Evolutionary conservation across 2,113 vertebrate genomes (phyloP).

Genomic region (Actinemys pallida): DNA sequence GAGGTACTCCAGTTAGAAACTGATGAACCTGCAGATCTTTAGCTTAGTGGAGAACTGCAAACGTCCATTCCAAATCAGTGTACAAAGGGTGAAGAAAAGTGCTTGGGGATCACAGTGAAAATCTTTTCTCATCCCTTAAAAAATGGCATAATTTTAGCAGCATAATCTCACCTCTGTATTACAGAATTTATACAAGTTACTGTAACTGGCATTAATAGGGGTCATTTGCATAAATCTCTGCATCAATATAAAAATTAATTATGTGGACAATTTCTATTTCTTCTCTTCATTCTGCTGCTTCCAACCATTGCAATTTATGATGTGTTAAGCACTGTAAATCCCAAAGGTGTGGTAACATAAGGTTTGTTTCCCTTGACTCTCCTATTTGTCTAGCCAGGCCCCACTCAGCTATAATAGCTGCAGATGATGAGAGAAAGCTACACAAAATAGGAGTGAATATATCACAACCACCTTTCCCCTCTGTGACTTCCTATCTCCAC

Average conservation of each 20-base stretch:
- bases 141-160: background rate
- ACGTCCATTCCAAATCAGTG: background rate
- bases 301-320: background rate
- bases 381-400: background rate
- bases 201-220: background rate
- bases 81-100: background rate
- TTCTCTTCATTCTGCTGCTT: slow-evolving; percentile 5
- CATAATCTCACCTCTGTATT: background rate
- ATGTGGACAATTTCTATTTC: background rate
- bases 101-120: background rate
- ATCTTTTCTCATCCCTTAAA: background rate
- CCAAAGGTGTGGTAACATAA: background rate
- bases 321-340: background rate
- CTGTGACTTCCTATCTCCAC: background rate
- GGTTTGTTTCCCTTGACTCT: rapidly evolving
- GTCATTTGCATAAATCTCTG: background rate
- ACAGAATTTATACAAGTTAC: background rate
- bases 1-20: background rate
- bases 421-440: background rate
- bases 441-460: background rate
- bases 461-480: background rate
- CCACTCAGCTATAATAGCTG: background rate
- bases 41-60: background rate
- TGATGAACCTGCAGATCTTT: background rate
- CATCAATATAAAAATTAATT: slow-evolving; percentile 8